Evolutionary conservation across 2,888 invertebrate genomes (phyloP), one percentile per base, ranked within the genome.

Genomic region (Aelia acuminata): DNA sequence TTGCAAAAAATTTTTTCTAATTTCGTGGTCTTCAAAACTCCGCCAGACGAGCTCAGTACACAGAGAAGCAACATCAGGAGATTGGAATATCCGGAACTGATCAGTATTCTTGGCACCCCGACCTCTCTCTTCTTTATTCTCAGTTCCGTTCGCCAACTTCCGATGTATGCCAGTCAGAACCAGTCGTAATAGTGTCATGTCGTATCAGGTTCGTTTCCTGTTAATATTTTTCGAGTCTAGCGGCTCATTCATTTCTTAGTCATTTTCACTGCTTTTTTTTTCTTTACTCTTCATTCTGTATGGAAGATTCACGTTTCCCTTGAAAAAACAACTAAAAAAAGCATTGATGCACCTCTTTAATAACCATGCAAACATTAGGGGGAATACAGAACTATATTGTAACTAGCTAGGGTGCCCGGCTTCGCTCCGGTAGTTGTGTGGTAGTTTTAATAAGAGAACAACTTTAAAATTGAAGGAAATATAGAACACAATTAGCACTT

Each of bases 141-240:
- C 20, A 35, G 31, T 70, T 70, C 63, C 63, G 63, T 70, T 70
- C 35, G 2, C 35, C 63, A 1, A 35, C 63, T 70, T 70, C 63
- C 63, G 63, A 70, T 35, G 63, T 35, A 70, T 70, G 63, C 63
- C 63, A 70, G 63, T 70, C 63, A 31, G 31, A 70, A 35, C 63
- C 35, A 31, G 63, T 70, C 13, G 63, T 70, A 70, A 70, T 70
- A 70, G 63, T 31, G 35, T 35, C 63, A 20, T 70, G 63, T 35
- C 35, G 18, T 35, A 70, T 70, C 63, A 70, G 63, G 5, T 70
- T 70, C 31, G 63, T 35, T 70, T 70, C 63, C 35, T 70, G 63
- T 70, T 70, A 70, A 31, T 35, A 70, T 70, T 31, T 15, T 7
- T 3, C 63, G 1, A 35, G 63, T 70, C 31, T 70, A 70, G 2